Base-by-base conservation (phyloP, 2,113 vertebrate species). In the Herpetotheres cachinnans region DNA sequence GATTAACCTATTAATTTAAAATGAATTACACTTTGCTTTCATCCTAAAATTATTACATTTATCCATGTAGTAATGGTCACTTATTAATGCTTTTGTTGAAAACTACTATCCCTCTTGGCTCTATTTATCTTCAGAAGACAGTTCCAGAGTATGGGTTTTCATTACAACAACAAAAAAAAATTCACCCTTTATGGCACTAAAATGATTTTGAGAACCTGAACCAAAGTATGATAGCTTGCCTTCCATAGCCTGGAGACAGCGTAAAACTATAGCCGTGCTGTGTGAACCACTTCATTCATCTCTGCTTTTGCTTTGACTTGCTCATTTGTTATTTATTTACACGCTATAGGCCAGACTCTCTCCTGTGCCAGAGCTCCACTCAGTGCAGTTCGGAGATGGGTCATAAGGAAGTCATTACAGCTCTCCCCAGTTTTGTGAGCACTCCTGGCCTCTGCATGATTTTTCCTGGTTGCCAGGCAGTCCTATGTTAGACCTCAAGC, bases 361-460 rank as follows among this genome's bases (percentile, higher is more conserved):
- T 85, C n/a, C 46, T 87, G 81, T 94, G 95, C 95, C 91, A 96
- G 92, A 88, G 62, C 62, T 86, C 62, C 27, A 42, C 67, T 89
- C 94, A 69, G 86, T 1, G 1, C 61, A 65, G 54, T 67, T 65
- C 82, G 71, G 70, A 69, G 88, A 71, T 82, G 81, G 89, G n/a
- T 93, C 89, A 88, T 94, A 80, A 93, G 94, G 93, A 96, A 97
- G 58, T 93, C 61, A 89, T 97, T 91, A 96, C n/a, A 83, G 16
- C 54, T 85, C 66, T 80, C 66, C 80, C 9, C 4, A 1, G 46
- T 85, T 96, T 25, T 8, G 10, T 49, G 78, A 95, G 34, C 0
- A 0, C 56, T 93, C 50, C 73, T 86, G 81, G 54, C 88, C 66
- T 70, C 81, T 5, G 2, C 38, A 34, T 1, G 6, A 14, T 50